phyloP scores from a whole-genome alignment of 2,113 vertebrate species.

The Pomatostomus ruficeps region DNA sequence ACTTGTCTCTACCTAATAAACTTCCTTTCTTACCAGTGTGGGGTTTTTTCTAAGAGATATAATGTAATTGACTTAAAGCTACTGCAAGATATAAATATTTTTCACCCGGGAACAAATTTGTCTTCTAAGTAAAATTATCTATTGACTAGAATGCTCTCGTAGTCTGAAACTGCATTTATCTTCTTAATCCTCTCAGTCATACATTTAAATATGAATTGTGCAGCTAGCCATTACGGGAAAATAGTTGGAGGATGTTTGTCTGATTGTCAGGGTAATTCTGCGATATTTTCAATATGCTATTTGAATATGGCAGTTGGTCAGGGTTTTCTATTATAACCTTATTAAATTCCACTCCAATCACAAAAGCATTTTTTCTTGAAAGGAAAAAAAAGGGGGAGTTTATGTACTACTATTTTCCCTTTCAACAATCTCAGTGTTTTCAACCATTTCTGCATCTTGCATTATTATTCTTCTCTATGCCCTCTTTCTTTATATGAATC shows the following conservation, averaged over 20 bases:
- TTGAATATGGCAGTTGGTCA: background rate
- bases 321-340: background rate
- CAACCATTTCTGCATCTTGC: background rate
- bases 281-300: background rate
- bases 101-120: background rate
- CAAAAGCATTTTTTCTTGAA: background rate
- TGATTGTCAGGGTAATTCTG: background rate
- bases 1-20: background rate
- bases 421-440: background rate
- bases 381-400: background rate
- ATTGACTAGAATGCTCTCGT: background rate
- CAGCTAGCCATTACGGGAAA: background rate
- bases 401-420: background rate
- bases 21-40: background rate
- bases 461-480: background rate
- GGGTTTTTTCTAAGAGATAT: background rate
- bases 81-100: background rate
- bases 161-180: background rate
- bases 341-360: background rate
- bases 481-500: background rate
- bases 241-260: background rate
- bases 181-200: slow-evolving; percentile 4
- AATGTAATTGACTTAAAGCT: background rate
- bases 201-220: background rate
- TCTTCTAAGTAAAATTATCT: background rate